Evolutionary conservation across 1,140 invertebrate genomes (phyloP), one percentile per base, ranked within the genome.

Genomic region (Formica exsecta): DNA sequence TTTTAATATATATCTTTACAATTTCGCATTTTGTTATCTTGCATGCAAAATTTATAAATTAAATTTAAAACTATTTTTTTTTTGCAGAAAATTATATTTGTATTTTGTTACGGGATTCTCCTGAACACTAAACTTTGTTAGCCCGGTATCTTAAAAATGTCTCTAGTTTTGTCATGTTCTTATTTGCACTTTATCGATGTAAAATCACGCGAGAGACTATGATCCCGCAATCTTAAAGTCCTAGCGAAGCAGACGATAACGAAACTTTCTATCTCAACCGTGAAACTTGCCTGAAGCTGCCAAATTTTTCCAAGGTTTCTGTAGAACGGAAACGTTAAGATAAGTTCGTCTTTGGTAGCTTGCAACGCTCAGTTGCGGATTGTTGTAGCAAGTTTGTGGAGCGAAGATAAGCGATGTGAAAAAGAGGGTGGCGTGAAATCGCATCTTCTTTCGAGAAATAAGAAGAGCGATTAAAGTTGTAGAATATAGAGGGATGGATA

Each of bases 221-320:
- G 38, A 51, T 61, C 44, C 1, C 1, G 29, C 38, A 29, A 83
- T 48, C 11, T 73, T 74, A 44, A 74, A 61, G n/a, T 13, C 11
- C 11, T 8, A 19, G 11, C 13, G 19, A 59, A 81, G 11, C 19
- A 61, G n/a, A 13, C n/a, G 76, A 70, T 61, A 81, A 73, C 32
- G 54, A 62, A 61, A 83, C 68, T 74, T 74, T 83, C 29, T 61
- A 73, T 74, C 68, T 74, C 36, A 36, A 29, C 2, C 11, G 19
- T 48, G 29, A 74, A 81, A 71, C 65, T 80, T 57, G 32, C 16
- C 22, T 36, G 64, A 61, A 73, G 25, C 61, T 73, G 79, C 79
- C 79, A 83, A 83, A 83, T 83, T 83, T 83, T 83, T 83, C 54
- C 11, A 48, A 62, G 68, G n/a, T 62, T 38, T 19, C 38, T 19